A percentile compares a stretch with the other conserved stretches of the same genome.
Evolutionary conservation across 2,797 vertebrate genomes (phyloP).

Genomic region (Onychomys torridus): DNA sequence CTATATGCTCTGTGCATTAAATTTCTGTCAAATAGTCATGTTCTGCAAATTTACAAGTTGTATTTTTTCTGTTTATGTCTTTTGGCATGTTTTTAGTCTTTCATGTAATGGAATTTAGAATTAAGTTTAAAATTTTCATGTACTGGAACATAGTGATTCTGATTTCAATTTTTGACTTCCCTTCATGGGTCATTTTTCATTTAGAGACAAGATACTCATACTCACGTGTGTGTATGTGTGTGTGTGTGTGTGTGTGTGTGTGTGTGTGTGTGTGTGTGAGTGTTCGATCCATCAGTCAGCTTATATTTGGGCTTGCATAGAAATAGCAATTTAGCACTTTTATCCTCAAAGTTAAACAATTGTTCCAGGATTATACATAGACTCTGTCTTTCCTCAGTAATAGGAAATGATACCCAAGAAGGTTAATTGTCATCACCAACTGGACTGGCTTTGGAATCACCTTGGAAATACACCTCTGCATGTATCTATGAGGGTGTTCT

Average conservation of each 20-base stretch:
- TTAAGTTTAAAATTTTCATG: slow-evolving; percentile 31
- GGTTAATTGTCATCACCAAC: background rate
- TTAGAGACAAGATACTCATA: background rate
- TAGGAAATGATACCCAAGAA: slow-evolving; percentile 31
- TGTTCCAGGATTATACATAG: background rate
- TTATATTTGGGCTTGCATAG: slow-evolving; percentile 4
- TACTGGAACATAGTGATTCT: slow-evolving; percentile 5
- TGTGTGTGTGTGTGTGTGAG: background rate
- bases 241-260: background rate
- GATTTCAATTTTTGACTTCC: slow-evolving; percentile 51
- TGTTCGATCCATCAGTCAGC: slow-evolving; percentile 1
- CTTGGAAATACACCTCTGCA: background rate
- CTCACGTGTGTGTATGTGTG: background rate
- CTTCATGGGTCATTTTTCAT: slow-evolving; percentile 29
- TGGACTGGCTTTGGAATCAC: background rate
- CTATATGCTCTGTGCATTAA: slow-evolving; percentile 34
- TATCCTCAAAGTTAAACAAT: background rate
- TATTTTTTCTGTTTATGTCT: slow-evolving; percentile 33
- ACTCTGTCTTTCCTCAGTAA: slow-evolving; percentile 20
- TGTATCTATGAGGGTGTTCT: background rate
- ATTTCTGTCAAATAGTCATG: slow-evolving; percentile 56
- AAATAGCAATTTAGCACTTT: background rate
- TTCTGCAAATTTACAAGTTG: slow-evolving; percentile 29
- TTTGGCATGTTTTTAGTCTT: slow-evolving; percentile 42
- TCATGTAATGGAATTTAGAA: background rate